Percentiles rank a stretch among this genome's conserved stretches.
Conservation (phyloP, 2,113 vertebrate species). For the Pelecanus crispus region DNA sequence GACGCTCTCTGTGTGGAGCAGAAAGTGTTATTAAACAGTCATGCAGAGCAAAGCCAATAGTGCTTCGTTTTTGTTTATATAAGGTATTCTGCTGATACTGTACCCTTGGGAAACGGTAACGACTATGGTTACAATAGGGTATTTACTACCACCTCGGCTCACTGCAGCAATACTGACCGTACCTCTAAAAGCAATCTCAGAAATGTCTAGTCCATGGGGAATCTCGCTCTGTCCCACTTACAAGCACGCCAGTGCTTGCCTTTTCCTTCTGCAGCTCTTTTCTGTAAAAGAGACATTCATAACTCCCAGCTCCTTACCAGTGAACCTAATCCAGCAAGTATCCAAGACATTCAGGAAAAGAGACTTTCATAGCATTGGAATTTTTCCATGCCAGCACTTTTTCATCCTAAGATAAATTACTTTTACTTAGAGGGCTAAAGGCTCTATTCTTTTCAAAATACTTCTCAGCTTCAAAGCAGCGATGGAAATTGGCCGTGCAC, state of each 20-base stretch:
- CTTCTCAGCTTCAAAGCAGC: conserved; percentile 58
- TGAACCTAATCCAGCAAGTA: conserved; percentile 46
- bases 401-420: conserved; percentile 65
- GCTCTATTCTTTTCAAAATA: conserved; percentile 64
- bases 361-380: conserved; percentile 52
- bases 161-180: not conserved
- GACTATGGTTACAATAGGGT: not conserved
- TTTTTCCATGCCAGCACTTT: conserved; percentile 63
- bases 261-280: conserved; percentile 38
- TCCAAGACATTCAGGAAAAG: conserved; percentile 48
- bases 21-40: conserved; percentile 2
- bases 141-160: not conserved
- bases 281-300: conserved; percentile 63
- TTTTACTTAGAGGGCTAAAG: conserved; percentile 60
- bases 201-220: conserved; percentile 16
- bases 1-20: not conserved
- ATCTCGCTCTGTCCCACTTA: not conserved
- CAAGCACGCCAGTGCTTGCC: not conserved
- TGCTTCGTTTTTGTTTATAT: conserved; percentile 18
- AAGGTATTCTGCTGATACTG: conserved; percentile 10
- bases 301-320: conserved; percentile 14
- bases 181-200: conserved; percentile 15
- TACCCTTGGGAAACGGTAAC: not conserved
- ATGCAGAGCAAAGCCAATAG: not conserved
- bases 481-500: conserved; percentile 56